Evolutionary conservation across 2,113 vertebrate genomes (phyloP), one percentile per base, ranked within the genome.

Genomic region (Perca fluviatilis): DNA sequence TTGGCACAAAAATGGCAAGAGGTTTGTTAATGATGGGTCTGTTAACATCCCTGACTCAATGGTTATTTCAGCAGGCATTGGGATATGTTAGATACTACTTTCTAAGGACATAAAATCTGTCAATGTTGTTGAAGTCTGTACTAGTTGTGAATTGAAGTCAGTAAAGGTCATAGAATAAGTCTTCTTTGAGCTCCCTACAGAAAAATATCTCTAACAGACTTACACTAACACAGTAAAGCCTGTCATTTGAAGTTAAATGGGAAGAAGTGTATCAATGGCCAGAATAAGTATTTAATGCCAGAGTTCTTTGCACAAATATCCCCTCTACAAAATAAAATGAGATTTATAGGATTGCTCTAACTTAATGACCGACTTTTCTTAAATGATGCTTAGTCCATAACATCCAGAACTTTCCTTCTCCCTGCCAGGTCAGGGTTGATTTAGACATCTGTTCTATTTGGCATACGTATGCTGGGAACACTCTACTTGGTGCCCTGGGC

Each of bases 381-480:
- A 76, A 82, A 82, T 82, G 71, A 88, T 49, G 63, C 47, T 86
- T 74, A 64, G 71, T 74, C 83, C 16, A 49, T 78, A 80, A 70
- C 69, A 83, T 77, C 72, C 40, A 77, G 72, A 84, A 68, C 86
- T 78, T 8, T 65, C 43, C 70, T 79, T 64, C 30, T 88, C 49
- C 25, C 16, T 74, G 82, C 82, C 77, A 84, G 91, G 75, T 86
- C 87, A 80, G 66, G 70, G 83, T 85, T 84, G 88, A 90, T 90
- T 84, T 70, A 89, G 83, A 89, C 84, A 91, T 83, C 88, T 86
- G 88, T 86, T 92, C 68, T 58, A 87, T 93, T 93, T 91, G 85
- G 84, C 73, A 57, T 84, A 71, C 47, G 63, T 68, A 82, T 63
- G 67, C 82, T 77, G 73, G 80, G 68, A 88, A 89, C 82, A 74